Evolutionary conservation across 2,797 vertebrate genomes (phyloP).

Genomic region (Pantherophis alleghaniensis): DNA sequence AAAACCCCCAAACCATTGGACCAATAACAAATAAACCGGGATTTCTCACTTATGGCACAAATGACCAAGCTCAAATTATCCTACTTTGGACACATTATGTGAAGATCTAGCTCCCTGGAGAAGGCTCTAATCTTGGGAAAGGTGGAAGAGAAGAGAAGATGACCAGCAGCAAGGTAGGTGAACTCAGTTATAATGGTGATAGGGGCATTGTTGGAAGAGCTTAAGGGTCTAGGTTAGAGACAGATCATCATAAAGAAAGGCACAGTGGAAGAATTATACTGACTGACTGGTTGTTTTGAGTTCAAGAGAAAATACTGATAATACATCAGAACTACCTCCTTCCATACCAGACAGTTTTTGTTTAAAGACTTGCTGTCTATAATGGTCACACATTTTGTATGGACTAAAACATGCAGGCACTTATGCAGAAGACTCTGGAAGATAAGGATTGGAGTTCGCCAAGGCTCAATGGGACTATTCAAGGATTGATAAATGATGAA

Average conservation of each 20-base stretch:
- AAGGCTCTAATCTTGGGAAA: neutral
- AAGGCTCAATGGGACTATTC: neutral
- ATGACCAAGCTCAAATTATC: neutral
- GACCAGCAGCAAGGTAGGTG: neutral
- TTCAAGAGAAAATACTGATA: neutral
- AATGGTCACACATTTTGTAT: neutral
- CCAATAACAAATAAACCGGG: neutral
- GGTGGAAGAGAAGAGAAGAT: neutral
- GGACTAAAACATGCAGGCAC: neutral
- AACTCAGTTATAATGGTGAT: neutral
- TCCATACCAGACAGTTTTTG: neutral
- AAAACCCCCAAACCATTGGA: neutral
- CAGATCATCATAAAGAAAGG: neutral
- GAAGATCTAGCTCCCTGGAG: neutral
- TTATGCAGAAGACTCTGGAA: neutral
- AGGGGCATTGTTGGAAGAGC: neutral
- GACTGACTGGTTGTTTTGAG: neutral
- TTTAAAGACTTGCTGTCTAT: neutral
- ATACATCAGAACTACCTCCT: neutral
- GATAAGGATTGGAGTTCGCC: neutral
- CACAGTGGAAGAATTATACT: neutral
- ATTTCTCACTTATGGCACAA: neutral
- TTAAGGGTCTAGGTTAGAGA: neutral
- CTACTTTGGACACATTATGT: neutral
- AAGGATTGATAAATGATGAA: neutral